Evolutionary conservation across 2,113 vertebrate species (phyloP).

Genomic region (Anolis carolinensis): DNA sequence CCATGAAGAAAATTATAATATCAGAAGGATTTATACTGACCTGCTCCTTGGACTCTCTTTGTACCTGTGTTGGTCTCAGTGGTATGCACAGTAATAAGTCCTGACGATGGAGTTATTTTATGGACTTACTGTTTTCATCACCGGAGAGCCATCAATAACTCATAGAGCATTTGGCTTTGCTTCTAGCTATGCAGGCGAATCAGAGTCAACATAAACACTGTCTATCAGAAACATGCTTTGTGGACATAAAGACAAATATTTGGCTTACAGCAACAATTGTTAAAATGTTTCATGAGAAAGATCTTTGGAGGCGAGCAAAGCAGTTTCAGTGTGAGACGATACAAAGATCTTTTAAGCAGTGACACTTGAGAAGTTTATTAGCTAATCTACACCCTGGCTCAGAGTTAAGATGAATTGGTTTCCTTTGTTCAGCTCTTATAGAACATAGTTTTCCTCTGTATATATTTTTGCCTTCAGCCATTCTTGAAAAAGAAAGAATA

Average conservation of each 20-base stretch:
- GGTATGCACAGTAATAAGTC: background rate
- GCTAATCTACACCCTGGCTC: slow-evolving; percentile 40
- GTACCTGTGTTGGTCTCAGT: background rate
- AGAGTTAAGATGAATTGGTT: slow-evolving; percentile 57
- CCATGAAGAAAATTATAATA: background rate
- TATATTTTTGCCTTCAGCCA: slow-evolving; percentile 20
- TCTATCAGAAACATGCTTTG: slow-evolving; percentile 17
- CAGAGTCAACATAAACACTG: background rate
- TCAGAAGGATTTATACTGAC: background rate
- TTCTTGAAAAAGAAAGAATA: slow-evolving; percentile 15
- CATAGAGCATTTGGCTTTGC: slow-evolving; percentile 21
- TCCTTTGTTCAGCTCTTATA: slow-evolving; percentile 37
- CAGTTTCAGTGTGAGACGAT: slow-evolving; percentile 42
- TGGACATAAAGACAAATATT: slow-evolving; percentile 19
- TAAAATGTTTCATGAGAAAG: slow-evolving; percentile 31
- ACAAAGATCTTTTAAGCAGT: slow-evolving; percentile 55
- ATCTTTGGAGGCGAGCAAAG: slow-evolving; percentile 17
- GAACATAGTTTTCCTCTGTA: slow-evolving; percentile 45
- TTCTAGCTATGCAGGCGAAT: background rate
- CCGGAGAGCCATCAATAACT: slow-evolving; percentile 19
- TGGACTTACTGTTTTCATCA: slow-evolving; percentile 4
- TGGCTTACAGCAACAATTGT: slow-evolving; percentile 31
- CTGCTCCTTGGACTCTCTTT: slow-evolving; percentile 2
- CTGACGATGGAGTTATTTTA: slow-evolving; percentile 8
- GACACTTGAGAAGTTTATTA: slow-evolving; percentile 55